Base-by-base conservation (phyloP, 2,113 vertebrate genomes). In the Pseudopodoces humilis region DNA sequence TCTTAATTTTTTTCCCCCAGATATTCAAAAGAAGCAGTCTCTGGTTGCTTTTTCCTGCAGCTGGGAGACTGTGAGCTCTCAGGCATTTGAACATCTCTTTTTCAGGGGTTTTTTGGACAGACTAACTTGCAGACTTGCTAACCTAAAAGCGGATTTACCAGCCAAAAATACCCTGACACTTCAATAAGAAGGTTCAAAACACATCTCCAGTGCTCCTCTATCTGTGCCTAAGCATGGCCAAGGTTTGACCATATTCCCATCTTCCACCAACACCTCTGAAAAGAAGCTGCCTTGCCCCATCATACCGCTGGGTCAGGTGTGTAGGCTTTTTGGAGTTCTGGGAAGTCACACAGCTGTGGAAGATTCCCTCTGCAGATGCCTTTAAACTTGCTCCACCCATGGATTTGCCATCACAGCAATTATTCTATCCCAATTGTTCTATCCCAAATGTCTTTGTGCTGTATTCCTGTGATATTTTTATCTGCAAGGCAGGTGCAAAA, bases 1-100 rank as follows among this genome's bases (percentile, higher is more conserved):
- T 16, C 11, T 58, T 20, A 43, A 11, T 47, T 33, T 31, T 31
- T 1, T 2, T 1, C 3, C 14, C 5, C 8, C 12, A 56, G 21
- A 50, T 82, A 59, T n/a, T 80, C 39, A 80, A 65, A 90, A 74
- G 18, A 44, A 91, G 39, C 21, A 44, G 8, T 56, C 28, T 82
- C 23, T 21, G 16, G 20, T 76, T 92, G 44, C 39, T 85, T 55
- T 53, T 30, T 59, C 18, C 50, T 62, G 30, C 33, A 93, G 19
- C 11, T 49, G 24, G 0, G 2, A 77, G 55, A 21, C n/a, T 50
- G 5, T 72, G 70, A 65, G 28, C 39, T 85, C 53, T 72, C 24
- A 62, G 56, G 15, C 7, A 49, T 69, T 58, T 65, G 12, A 72
- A 52, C 1, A 2, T 13, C 19, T 55, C 21, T 72, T 80, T 75